phyloP scores from a whole-genome alignment of 2,797 vertebrate genomes.

The Mormyrus hasselquistii region DNA sequence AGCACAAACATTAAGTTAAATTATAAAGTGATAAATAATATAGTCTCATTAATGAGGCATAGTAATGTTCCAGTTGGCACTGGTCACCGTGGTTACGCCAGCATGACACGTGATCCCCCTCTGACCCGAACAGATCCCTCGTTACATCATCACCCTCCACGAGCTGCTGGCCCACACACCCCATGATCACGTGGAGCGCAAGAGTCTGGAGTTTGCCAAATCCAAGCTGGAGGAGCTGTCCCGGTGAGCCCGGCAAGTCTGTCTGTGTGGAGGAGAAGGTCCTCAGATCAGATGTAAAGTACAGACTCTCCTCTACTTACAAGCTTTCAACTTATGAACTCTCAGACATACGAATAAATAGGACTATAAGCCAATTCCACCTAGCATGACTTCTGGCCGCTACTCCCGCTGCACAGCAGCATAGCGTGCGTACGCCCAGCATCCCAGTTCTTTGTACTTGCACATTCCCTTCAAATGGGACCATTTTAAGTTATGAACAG shows the following conservation, averaged over 20 bases:
- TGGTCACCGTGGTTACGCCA: background rate
- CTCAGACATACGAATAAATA: background rate
- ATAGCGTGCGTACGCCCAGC: background rate
- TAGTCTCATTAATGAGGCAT: background rate
- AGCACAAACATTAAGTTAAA: background rate
- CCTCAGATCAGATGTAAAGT: background rate
- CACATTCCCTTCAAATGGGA: background rate
- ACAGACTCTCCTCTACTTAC: background rate
- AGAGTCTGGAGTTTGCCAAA: constrained; percentile 96
- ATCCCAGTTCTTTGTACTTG: too few relatives aligned
- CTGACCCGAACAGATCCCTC: constrained; percentile 74
- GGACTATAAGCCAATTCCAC: background rate
- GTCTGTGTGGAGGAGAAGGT: background rate
- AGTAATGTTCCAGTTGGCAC: background rate
- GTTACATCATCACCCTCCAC: constrained; percentile 96
- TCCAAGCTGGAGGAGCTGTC: constrained; percentile 95
- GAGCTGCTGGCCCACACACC: constrained; percentile 95
- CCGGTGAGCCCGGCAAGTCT: constrained; percentile 60
- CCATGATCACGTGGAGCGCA: constrained; percentile 93
- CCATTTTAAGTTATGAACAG: too few relatives aligned
- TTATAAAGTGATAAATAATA: background rate
- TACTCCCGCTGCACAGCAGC: background rate
- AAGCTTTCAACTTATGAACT: background rate
- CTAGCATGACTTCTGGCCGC: too few relatives aligned
- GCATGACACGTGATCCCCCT: background rate